Conservation (phyloP, 1,140 invertebrate genomes). For the Galleria mellonella region DNA sequence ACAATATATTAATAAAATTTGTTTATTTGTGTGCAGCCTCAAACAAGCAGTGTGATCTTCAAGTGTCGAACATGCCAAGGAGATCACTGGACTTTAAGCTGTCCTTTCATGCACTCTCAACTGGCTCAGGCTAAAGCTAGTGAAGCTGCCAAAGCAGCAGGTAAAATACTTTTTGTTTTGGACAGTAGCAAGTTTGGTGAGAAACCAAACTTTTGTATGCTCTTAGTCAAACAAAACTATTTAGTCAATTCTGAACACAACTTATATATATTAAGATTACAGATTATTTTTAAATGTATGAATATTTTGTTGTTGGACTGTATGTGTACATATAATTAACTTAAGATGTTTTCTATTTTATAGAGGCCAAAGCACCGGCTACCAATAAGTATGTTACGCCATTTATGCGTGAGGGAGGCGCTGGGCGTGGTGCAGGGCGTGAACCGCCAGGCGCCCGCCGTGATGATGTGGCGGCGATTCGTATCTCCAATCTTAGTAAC, state of each 20-base stretch:
- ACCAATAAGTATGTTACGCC: slow-evolving; percentile 88
- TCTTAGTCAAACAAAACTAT: too few species aligned
- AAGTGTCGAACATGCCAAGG: slow-evolving; percentile 96
- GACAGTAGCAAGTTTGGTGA: too few species aligned
- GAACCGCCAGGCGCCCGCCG: slow-evolving; percentile 78
- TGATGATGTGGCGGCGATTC: slow-evolving; percentile 91
- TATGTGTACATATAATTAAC: too few species aligned
- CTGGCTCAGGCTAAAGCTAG: slow-evolving; percentile 78
- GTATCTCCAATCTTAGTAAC: slow-evolving; percentile 98
- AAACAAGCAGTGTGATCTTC: slow-evolving; percentile 83
- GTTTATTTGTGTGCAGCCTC: slow-evolving; percentile 30
- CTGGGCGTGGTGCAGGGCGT: slow-evolving; percentile 81
- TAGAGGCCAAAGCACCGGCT: slow-evolving; percentile 64
- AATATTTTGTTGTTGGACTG: too few species aligned
- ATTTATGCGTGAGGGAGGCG: slow-evolving; percentile 88
- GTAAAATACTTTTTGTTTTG: slow-evolving; percentile 15
- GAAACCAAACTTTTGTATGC: too few species aligned
- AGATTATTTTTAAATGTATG: too few species aligned
- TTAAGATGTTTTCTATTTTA: background rate
- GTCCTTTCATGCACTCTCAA: slow-evolving; percentile 95
- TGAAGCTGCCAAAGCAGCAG: slow-evolving; percentile 59
- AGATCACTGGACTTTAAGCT: slow-evolving; percentile 98
- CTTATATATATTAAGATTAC: too few species aligned
- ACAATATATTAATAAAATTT: too few species aligned
- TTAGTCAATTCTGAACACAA: too few species aligned